phyloP scores from a whole-genome alignment of 92 coral and sea anemone genomes.

The Paragorgia papillata region DNA sequence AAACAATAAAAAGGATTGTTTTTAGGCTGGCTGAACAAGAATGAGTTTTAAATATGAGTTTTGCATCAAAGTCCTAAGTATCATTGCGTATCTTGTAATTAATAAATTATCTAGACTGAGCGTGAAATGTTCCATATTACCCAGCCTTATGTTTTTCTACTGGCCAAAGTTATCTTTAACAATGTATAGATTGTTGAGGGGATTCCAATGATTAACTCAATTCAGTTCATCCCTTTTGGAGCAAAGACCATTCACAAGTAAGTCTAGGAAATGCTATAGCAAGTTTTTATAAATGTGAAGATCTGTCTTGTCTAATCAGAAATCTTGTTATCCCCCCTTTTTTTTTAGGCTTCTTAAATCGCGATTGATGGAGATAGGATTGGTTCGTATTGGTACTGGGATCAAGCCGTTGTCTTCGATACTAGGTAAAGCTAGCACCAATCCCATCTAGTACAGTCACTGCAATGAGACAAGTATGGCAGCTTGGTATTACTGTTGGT shows the following conservation, averaged over 20 bases:
- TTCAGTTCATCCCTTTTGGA: constrained; percentile 75
- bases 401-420: constrained; percentile 90
- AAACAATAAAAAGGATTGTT: no score
- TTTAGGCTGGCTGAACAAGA: no score
- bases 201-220: constrained; percentile 83
- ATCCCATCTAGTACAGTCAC: not conserved
- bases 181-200: constrained; percentile 73
- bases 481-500: no score
- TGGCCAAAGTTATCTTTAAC: no score
- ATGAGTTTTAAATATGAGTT: not conserved
- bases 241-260: constrained; percentile 84
- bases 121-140: no score
- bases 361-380: constrained; percentile 91
- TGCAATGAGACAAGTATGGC: no score
- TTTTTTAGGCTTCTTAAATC: constrained; percentile 72
- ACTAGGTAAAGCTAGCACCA: constrained; percentile 55
- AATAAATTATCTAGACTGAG: no score
- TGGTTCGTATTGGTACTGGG: constrained; percentile 97
- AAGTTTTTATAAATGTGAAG: not conserved
- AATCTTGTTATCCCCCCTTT: not conserved
- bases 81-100: no score
- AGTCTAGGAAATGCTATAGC: constrained; percentile 25
- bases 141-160: no score
- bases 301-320: not conserved
- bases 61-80: no score